Evolutionary conservation across 2,888 invertebrate species (phyloP).

Genomic region (Hecatera dysodea): DNA sequence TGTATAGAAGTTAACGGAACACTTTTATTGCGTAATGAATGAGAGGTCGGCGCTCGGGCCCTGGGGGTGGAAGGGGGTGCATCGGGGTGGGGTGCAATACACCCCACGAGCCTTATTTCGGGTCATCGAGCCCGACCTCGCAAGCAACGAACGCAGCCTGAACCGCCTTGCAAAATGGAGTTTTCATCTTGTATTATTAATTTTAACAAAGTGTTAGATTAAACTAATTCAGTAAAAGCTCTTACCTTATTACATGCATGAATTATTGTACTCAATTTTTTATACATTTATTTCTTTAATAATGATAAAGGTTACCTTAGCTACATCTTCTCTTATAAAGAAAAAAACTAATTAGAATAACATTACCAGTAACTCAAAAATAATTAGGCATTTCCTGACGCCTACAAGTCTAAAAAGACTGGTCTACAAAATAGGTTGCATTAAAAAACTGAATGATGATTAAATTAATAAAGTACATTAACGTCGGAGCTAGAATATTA

Average conservation of each 20-base stretch:
- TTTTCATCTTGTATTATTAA: conserved; percentile 86
- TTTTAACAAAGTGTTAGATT: conserved; percentile 79
- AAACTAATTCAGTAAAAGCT: conserved; percentile 69
- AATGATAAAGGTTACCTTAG: not conserved
- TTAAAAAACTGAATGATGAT: conserved; percentile 38
- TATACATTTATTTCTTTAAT: not conserved
- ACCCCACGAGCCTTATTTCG: conserved; percentile 88
- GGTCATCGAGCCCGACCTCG: conserved; percentile 89
- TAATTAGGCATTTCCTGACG: not conserved
- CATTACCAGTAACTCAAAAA: not conserved
- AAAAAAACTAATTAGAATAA: conserved; percentile 1
- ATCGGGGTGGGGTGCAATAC: conserved; percentile 79
- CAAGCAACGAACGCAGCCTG: conserved; percentile 83
- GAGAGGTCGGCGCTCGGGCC: conserved; percentile 87
- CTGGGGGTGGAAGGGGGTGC: conserved; percentile 67
- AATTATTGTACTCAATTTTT: conserved; percentile 27
- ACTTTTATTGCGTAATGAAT: conserved; percentile 91
- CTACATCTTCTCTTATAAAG: not conserved
- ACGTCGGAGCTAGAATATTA: conserved; percentile 43
- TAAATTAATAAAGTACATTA: conserved; percentile 46
- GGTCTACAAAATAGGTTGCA: not conserved
- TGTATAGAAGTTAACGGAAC: conserved; percentile 80
- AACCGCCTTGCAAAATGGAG: conserved; percentile 86
- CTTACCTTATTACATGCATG: conserved; percentile 59
- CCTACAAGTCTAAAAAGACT: not conserved